These are phyloP conservation scores for Drosophila vallismaia DNA, from an alignment of 2,888 invertebrate species.

Conservation along the genomic window DNA sequence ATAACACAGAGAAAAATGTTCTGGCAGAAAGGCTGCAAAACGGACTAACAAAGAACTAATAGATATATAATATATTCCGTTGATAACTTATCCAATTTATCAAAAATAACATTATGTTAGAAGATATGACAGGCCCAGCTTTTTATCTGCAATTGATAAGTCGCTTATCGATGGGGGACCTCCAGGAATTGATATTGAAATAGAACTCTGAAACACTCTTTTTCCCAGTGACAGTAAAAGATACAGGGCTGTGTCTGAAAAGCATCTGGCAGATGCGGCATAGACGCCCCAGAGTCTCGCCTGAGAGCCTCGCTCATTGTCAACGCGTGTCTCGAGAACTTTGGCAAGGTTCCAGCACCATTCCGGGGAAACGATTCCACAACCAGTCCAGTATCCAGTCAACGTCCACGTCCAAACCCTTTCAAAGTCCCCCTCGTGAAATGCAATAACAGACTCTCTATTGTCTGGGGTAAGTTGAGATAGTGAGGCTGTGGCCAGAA, in stretches of 20 bases:
- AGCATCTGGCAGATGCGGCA: constrained; percentile 15
- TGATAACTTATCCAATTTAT: not conserved
- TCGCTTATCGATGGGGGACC: not conserved
- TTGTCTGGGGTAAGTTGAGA: constrained; percentile 48
- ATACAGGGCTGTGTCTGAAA: not conserved
- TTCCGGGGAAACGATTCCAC: constrained; percentile 23
- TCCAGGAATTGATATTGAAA: not conserved
- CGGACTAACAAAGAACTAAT: too few relatives aligned
- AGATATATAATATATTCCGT: not conserved
- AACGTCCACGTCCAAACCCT: not conserved
- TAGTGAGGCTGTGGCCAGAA: constrained; percentile 11
- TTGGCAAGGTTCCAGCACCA: constrained; percentile 44
- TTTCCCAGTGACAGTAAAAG: not conserved
- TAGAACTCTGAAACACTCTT: not conserved
- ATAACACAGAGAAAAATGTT: constrained; percentile 4
- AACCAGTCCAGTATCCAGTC: not conserved
- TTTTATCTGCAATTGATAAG: constrained; percentile 2
- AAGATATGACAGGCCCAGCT: not conserved
- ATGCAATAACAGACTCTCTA: constrained; percentile 38
- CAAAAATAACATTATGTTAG: not conserved
- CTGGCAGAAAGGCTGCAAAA: not conserved
- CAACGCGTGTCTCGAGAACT: constrained; percentile 51
- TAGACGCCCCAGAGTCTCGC: constrained; percentile 65
- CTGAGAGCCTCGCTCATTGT: constrained; percentile 70
- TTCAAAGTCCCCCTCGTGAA: constrained; percentile 24